phyloP scores from a whole-genome alignment of 2,797 vertebrate species.

The Eulemur rubriventer region DNA sequence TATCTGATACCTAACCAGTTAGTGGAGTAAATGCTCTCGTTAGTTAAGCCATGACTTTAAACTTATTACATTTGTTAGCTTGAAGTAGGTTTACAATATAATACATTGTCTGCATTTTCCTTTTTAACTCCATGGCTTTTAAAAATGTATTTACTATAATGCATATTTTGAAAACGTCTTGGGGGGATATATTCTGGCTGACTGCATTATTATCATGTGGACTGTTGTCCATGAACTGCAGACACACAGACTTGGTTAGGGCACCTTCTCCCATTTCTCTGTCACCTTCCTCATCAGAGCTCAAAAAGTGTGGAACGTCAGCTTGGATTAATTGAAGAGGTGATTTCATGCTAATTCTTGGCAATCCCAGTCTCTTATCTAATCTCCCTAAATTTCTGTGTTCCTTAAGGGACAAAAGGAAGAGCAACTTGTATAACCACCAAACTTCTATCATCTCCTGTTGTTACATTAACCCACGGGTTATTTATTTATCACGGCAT shows the following conservation, averaged over 20 bases:
- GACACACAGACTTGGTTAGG: not conserved
- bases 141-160: not conserved
- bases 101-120: not conserved
- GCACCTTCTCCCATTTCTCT: not conserved
- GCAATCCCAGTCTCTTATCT: not conserved
- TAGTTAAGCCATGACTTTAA: not conserved
- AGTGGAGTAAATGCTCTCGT: not conserved
- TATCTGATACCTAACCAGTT: not conserved
- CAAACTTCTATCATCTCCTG: not conserved
- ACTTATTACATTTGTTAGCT: not conserved
- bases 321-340: not conserved
- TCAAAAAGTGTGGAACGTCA: not conserved
- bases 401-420: not conserved
- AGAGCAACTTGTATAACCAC: not conserved
- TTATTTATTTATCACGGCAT: constrained; percentile 25
- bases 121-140: not conserved
- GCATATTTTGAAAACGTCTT: not conserved
- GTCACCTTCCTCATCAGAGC: not conserved
- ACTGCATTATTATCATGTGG: not conserved
- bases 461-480: not conserved
- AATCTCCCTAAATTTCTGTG: not conserved
- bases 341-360: not conserved
- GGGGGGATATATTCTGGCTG: not conserved
- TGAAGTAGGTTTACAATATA: not conserved
- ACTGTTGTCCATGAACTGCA: not conserved